Conservation (phyloP, 2,888 invertebrate species). For the Drosophila macrothrix region DNA sequence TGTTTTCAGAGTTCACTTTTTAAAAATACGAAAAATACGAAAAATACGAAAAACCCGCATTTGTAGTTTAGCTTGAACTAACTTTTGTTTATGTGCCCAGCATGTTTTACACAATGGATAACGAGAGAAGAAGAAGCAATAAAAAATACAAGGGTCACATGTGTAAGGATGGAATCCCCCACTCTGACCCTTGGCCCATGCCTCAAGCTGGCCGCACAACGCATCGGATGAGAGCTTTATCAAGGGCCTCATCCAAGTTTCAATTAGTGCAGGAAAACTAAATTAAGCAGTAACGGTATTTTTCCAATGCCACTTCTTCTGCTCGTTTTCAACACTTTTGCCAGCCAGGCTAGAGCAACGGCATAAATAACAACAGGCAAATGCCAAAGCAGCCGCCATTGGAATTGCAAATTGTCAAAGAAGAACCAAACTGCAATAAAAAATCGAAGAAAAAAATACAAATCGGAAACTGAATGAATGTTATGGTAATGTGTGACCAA, state of each 20-base stretch:
- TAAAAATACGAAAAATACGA: not conserved
- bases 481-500: not conserved
- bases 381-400: conserved; percentile 28
- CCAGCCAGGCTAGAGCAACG: conserved; percentile 35
- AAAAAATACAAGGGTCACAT: conserved; percentile 37
- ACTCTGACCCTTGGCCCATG: conserved; percentile 4
- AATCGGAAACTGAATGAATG: not conserved
- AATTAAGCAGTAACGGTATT: conserved; percentile 67
- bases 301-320: not conserved
- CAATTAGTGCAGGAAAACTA: conserved; percentile 72
- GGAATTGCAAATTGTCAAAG: conserved; percentile 56
- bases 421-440: conserved; percentile 25
- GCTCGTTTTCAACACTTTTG: conserved; percentile 8
- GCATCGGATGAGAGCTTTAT: conserved; percentile 14
- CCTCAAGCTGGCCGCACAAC: not conserved
- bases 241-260: conserved; percentile 55
- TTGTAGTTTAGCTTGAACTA: not conserved
- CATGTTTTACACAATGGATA: not conserved
- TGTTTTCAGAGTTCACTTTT: not conserved
- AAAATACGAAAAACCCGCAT: not conserved
- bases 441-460: not conserved
- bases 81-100: not conserved
- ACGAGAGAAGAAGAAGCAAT: not conserved
- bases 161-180: conserved; percentile 59
- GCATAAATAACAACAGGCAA: conserved; percentile 66